Percentiles rank a stretch among this genome's conserved stretches.
Conservation (phyloP, 2,113 vertebrate species). For the Silurus asotus region DNA sequence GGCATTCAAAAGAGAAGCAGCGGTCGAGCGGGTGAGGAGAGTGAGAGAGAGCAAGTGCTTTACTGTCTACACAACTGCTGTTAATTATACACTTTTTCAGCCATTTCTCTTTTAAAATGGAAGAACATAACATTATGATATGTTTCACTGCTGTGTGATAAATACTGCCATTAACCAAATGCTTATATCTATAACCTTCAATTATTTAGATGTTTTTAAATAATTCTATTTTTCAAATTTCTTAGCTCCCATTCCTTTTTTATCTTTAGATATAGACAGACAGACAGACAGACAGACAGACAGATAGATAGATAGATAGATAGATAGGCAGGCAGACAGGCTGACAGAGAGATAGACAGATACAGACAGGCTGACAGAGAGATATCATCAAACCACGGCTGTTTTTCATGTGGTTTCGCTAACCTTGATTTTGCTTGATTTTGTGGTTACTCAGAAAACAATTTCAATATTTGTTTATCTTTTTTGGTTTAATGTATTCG, state of each 20-base stretch:
- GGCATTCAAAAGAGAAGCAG: constrained; percentile 36
- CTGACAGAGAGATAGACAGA: no score
- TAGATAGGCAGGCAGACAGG: no score
- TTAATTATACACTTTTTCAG: neutral
- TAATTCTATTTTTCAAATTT: no score
- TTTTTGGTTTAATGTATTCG: no score
- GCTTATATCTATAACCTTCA: neutral
- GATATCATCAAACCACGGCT: neutral
- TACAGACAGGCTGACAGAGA: no score
- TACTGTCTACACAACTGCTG: neutral
- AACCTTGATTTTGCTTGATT: neutral
- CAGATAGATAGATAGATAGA: no score
- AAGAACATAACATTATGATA: neutral
- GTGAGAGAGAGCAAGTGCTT: neutral
- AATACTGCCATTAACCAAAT: neutral
- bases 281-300: no score
- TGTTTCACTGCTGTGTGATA: neutral
- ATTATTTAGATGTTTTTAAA: no score
- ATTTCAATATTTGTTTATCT: no score
- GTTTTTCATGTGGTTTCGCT: neutral
- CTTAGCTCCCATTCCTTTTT: no score
- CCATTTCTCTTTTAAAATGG: neutral
- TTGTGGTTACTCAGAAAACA: neutral
- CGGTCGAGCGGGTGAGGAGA: neutral
- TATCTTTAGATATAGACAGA: no score